A percentile compares a stretch with the other conserved stretches of the same genome.
phyloP scores from a whole-genome alignment of 2,888 invertebrate species.

The Torymus aiolomorphi region DNA sequence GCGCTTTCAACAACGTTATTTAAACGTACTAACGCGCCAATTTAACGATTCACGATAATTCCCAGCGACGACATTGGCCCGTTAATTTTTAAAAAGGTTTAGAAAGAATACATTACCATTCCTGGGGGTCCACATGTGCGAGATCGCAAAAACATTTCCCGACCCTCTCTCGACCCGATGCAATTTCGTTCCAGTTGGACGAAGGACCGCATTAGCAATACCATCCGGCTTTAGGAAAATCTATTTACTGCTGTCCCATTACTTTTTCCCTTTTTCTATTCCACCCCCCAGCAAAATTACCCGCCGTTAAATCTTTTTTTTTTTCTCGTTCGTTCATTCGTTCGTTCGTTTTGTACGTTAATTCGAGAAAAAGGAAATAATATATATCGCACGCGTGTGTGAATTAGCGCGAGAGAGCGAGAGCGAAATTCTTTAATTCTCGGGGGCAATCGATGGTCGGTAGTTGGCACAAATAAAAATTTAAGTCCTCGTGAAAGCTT shows the following conservation, averaged over 20 bases:
- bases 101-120: constrained; percentile 24
- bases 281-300: constrained; percentile 23
- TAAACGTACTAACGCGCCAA: too few relatives aligned
- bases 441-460: background rate
- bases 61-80: background rate
- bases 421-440: too few relatives aligned
- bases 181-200: constrained; percentile 69
- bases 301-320: constrained; percentile 29
- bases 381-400: too few relatives aligned
- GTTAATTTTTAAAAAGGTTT: constrained; percentile 1
- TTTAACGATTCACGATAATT: background rate
- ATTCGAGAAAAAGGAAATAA: background rate
- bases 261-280: constrained; percentile 39
- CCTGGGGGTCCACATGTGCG: constrained; percentile 59
- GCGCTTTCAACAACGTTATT: too few relatives aligned
- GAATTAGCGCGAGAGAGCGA: too few relatives aligned
- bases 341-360: too few relatives aligned
- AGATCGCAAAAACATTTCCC: constrained; percentile 21
- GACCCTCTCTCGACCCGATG: constrained; percentile 57
- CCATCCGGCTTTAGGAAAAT: constrained; percentile 51
- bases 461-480: background rate
- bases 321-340: background rate
- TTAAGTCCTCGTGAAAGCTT: background rate
- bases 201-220: constrained; percentile 69
- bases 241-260: constrained; percentile 48